Conservation (phyloP, 2,888 invertebrate species). For the Cryptosula pallasiana region DNA sequence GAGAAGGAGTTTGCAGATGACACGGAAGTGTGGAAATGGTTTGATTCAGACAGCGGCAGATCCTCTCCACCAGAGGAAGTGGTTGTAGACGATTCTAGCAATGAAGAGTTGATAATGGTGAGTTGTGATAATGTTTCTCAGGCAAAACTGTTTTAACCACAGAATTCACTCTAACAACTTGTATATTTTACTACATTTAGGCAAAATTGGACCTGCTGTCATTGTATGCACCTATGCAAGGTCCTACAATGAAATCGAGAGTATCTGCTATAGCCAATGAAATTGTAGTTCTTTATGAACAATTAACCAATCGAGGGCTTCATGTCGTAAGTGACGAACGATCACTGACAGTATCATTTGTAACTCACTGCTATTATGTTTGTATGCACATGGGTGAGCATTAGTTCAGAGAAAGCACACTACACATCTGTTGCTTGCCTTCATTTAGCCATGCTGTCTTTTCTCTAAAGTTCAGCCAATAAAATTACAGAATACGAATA, state of each 20-base stretch:
- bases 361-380: no score
- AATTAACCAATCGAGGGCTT: not conserved
- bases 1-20: not conserved
- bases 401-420: no score
- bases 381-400: no score
- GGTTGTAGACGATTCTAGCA: not conserved
- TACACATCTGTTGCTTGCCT: no score
- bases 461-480: no score
- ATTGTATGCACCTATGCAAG: slow-evolving; percentile 12
- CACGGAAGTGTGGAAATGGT: not conserved
- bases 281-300: slow-evolving; percentile 8
- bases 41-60: slow-evolving; percentile 11
- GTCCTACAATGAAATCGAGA: slow-evolving; percentile 12
- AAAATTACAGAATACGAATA: no score
- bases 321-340: slow-evolving; percentile 1
- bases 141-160: no score
- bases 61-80: not conserved
- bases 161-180: no score
- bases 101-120: not conserved
- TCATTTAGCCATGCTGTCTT: no score
- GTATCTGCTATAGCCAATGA: slow-evolving; percentile 15
- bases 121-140: no score
- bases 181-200: no score
- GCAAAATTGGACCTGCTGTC: slow-evolving; percentile 9
- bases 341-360: no score